These are phyloP conservation scores for Caenorhabditis macrosperma DNA, from an alignment of 2,888 invertebrate species.

Conservation along the genomic window DNA sequence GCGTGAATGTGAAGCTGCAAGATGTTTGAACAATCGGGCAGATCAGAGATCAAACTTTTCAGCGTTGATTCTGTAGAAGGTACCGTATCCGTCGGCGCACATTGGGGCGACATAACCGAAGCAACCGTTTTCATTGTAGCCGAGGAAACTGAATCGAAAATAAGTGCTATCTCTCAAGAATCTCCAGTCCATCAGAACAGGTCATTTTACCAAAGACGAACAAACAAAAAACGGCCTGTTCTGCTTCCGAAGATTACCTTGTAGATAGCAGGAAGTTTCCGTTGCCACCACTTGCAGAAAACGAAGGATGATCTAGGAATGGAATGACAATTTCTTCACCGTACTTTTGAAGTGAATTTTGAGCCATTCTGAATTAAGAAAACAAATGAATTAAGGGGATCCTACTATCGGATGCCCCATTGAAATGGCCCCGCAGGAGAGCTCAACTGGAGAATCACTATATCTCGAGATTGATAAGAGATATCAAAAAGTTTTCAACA, in stretches of 20 bases:
- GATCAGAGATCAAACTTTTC: conserved; percentile 31
- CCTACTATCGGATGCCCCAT: no score
- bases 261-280: conserved; percentile 64
- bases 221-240: no score
- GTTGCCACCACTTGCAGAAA: conserved; percentile 50
- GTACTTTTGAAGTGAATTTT: not conserved
- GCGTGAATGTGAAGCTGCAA: conserved; percentile 61
- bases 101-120: conserved; percentile 85
- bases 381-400: no score
- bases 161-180: no score
- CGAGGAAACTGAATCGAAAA: conserved; percentile 62
- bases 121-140: conserved; percentile 74
- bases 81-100: conserved; percentile 85
- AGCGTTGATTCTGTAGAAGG: conserved; percentile 84
- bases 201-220: no score
- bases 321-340: conserved; percentile 15
- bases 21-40: not conserved
- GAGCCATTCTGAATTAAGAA: conserved; percentile 38
- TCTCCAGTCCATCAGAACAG: no score
- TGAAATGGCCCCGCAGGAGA: no score
- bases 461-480: no score
- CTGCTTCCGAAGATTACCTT: no score
- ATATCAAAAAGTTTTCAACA: no score
- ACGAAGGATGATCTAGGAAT: conserved; percentile 44
- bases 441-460: no score